Base-by-base conservation (phyloP, 2,888 invertebrate species). In the Drosophila glabriapex region DNA sequence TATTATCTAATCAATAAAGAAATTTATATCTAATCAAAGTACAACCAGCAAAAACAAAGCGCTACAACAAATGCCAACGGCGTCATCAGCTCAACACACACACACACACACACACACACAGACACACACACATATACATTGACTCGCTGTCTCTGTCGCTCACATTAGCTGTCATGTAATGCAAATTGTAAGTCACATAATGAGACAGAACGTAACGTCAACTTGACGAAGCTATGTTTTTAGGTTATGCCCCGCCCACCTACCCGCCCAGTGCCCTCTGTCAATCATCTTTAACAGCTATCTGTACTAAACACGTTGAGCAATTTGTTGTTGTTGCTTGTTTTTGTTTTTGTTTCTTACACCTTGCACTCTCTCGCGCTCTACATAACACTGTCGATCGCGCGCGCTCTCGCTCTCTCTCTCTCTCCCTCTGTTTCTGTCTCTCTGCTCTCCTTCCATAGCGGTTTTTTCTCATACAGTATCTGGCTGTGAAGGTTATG, bases 1-100 rank as follows among this genome's bases (percentile, higher is more conserved):
- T 91, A 46, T 91, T 91, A 91, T 91, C 91, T 91, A 91, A 91
- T 91, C 91, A 91, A 91, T 91, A 85, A 83, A 83, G 81, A 87
- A 87, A 87, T 90, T 82, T 90, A 89, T 90, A 90, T 90, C 90
- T 91, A 89, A 90, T 90, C 90, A 90, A 86, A 70, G 76, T 76
- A 76, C 77, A 78, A 64, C 72, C 71, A 64, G 39, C 61, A 29
- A 67, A 64, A 72, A 58, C 63, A 65, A 73, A 76, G 53, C 50
- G 43, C 60, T 72, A 64, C 53, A 67, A 78, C 63, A 67, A 59
- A 68, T 68, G 53, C 28, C 49, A 58, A 43, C 50, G 19, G 55
- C 68, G 62, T 62, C 80, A 77, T 67, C 70, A 64, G 64, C 56
- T 29, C 28, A 50, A 46, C 31, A 54, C 52, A 49, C 53, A 55